Conservation (phyloP, 2,113 vertebrate species). For the Mormoops blainvillei region DNA sequence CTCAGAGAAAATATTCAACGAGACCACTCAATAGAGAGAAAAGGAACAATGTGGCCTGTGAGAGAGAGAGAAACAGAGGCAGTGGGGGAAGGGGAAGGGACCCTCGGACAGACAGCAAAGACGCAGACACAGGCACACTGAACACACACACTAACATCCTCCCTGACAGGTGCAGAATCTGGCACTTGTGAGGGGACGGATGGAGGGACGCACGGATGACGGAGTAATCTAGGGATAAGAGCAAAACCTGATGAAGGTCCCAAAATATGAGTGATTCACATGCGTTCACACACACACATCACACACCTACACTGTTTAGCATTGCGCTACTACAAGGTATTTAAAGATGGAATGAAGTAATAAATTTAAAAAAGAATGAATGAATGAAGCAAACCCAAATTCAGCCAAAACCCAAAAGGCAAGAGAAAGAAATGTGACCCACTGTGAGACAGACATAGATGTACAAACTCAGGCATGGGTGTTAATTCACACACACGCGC, state of each 20-base stretch:
- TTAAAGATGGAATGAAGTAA: not conserved
- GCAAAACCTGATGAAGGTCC: not conserved
- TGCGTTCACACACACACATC: not conserved
- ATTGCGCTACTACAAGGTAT: not conserved
- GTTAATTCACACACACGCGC: not conserved
- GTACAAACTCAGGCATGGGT: not conserved
- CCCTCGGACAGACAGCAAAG: not conserved
- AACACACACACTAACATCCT: not conserved
- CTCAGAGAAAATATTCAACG: not conserved
- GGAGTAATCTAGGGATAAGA: not conserved
- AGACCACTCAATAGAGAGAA: not conserved
- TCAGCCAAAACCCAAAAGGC: not conserved
- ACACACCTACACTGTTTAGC: not conserved
- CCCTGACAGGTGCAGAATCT: not conserved
- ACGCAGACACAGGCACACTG: not conserved
- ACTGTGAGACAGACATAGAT: not conserved
- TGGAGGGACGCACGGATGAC: not conserved
- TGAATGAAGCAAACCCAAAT: not conserved
- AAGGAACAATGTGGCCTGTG: not conserved
- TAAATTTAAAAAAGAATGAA: not conserved
- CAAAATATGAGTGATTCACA: not conserved
- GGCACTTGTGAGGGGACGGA: not conserved
- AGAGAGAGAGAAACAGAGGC: not conserved
- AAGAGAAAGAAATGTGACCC: not conserved
- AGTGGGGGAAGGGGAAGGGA: not conserved